Percentiles rank a stretch among this genome's conserved stretches.
These are phyloP conservation scores for Dioctria linearis DNA, from an alignment of 2,888 invertebrate species.

Conservation along the genomic window DNA sequence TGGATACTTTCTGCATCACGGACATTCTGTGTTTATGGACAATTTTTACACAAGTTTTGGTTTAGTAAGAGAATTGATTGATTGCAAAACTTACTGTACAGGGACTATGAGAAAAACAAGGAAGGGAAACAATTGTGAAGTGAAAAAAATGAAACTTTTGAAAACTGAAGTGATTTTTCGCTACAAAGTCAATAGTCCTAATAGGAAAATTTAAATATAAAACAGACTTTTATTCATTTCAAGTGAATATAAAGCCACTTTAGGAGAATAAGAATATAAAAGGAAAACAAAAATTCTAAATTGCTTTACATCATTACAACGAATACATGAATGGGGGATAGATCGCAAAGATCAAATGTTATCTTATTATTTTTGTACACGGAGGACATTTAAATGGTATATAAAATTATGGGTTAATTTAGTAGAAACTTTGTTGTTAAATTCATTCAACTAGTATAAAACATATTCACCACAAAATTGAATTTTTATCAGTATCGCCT, in stretches of 20 bases:
- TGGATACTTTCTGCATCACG: slow-evolving; percentile 17
- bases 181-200: slow-evolving; percentile 19
- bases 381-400: slow-evolving; percentile 32
- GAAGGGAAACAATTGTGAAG: slow-evolving; percentile 28
- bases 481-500: too few species aligned
- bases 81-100: slow-evolving; percentile 38
- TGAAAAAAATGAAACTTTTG: slow-evolving; percentile 14
- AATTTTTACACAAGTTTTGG: slow-evolving; percentile 31
- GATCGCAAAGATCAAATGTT: slow-evolving; percentile 34
- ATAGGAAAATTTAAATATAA: slow-evolving; percentile 23
- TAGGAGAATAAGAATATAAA: slow-evolving; percentile 24
- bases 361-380: slow-evolving; percentile 22
- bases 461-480: too few species aligned
- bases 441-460: too few species aligned
- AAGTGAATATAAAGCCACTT: slow-evolving; percentile 31
- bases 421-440: too few species aligned
- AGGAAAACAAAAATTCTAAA: slow-evolving; percentile 25
- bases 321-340: slow-evolving; percentile 26
- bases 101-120: slow-evolving; percentile 29
- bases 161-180: slow-evolving; percentile 35
- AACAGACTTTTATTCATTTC: slow-evolving; percentile 11
- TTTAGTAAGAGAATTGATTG: slow-evolving; percentile 19
- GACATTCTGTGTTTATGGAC: slow-evolving; percentile 12
- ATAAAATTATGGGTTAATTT: too few species aligned
- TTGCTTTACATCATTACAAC: slow-evolving; percentile 19